Evolutionary conservation across 2,113 vertebrate genomes (phyloP), one percentile per base, ranked within the genome.

Genomic region (Rutilus rutilus): DNA sequence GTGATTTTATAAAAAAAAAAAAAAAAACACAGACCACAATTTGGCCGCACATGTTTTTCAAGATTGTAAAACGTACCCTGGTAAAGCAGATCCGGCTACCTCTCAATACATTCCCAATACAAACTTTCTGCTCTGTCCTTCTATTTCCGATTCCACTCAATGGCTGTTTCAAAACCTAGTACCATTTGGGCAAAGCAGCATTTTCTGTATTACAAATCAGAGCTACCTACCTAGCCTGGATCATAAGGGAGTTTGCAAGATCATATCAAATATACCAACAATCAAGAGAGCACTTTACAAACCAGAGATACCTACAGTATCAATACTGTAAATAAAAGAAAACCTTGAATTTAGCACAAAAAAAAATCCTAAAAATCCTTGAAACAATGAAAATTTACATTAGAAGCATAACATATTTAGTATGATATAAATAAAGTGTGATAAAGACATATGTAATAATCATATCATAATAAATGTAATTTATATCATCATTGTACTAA

Each of bases 31-130:
- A 74, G 69, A 71, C 42, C 65, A 74, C 78, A 85, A 75, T 83
- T 2, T 15, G 54, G 17, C 57, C 60, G 47, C 75, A 47, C 45
- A 52, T 54, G 64, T 62, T 85, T 54, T 86, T 82, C 69, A 89
- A 50, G 75, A 59, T 64, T 73, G 77, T 59, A 59, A 85, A 87
- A 89, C 45, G 47, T 82, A 85, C 87, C 19, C 27, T 78, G 33
- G 30, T 36, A 21, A 30, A 14, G 50, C 17, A 36, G 11, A 57
- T 36, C 30, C 12, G 15, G 17, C 25, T 15, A 77, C 17, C 27
- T 33, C 33, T 33, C 33, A 33, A 4, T 33, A 33, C 33, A 33
- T 33, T 39, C 39, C 6, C 39, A 39, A 39, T 39, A 39, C 6
- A 39, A 7, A 39, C 39, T 85, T 78, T 85, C 69, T 82, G 33